Evolutionary conservation across 2,888 invertebrate species (phyloP).

Genomic region (Eupithecia exiguata): DNA sequence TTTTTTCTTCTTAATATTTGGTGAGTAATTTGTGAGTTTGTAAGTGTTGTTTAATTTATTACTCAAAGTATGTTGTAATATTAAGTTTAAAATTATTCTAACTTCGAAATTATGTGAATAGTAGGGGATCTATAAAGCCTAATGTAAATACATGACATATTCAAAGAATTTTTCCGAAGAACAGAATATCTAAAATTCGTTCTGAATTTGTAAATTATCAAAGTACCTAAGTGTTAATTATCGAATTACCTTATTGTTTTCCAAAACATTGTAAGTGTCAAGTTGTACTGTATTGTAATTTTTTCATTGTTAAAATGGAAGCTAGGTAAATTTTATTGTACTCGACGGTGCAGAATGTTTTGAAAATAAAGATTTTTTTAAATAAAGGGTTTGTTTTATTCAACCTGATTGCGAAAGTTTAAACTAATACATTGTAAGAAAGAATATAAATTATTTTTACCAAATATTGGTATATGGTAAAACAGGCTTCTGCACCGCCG

Average conservation of each 20-base stretch:
- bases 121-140: neutral
- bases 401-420: neutral
- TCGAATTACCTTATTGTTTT: slow-evolving; percentile 20
- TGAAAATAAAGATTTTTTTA: slow-evolving; percentile 69
- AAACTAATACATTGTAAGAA: no score
- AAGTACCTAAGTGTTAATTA: slow-evolving; percentile 7
- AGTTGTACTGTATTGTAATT: slow-evolving; percentile 53
- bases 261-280: slow-evolving; percentile 26
- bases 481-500: no score
- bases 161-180: neutral
- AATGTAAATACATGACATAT: neutral
- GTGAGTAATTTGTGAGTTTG: neutral
- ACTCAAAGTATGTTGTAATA: neutral
- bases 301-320: slow-evolving; percentile 67
- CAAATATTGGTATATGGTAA: no score
- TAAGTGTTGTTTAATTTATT: neutral
- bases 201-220: slow-evolving; percentile 5
- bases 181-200: neutral
- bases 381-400: slow-evolving; percentile 30
- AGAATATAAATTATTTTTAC: neutral
- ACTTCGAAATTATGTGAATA: neutral
- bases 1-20: neutral
- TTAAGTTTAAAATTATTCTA: neutral
- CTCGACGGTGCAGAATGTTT: slow-evolving; percentile 71
- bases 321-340: slow-evolving; percentile 75